phyloP scores from a whole-genome alignment of 1,140 invertebrate genomes.

The Apis dorsata region DNA sequence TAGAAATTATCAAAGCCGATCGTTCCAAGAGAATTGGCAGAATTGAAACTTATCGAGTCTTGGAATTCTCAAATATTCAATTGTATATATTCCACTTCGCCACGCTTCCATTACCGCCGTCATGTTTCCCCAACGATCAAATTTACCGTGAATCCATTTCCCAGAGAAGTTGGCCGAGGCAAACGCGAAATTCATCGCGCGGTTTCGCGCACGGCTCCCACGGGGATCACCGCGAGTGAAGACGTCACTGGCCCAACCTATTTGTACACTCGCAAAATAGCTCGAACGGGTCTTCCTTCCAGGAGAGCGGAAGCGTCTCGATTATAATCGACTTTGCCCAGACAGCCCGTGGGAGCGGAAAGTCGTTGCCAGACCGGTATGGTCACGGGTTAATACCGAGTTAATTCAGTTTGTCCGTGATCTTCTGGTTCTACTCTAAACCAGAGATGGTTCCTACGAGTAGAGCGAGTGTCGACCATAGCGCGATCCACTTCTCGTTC shows the following conservation, averaged over 20 bases:
- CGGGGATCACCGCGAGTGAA: not conserved
- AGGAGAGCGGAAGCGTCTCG: not conserved
- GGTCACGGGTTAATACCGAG: conserved; percentile 64
- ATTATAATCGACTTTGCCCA: conserved; percentile 51
- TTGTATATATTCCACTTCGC: not conserved
- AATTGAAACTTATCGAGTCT: not conserved
- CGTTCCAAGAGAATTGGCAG: not conserved
- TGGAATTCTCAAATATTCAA: not conserved
- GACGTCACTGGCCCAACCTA: not conserved
- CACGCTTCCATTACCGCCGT: not conserved
- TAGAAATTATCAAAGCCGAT: not conserved
- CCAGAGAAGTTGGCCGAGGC: not conserved
- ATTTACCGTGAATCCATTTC: not conserved
- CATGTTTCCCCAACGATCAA: not conserved
- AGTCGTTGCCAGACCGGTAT: conserved; percentile 68
- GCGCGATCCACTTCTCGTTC: conserved; percentile 5
- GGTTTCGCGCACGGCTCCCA: not conserved
- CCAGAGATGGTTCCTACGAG: not conserved
- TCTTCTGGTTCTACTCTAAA: conserved; percentile 57
- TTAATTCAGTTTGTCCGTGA: conserved; percentile 72
- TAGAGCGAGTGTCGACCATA: not conserved
- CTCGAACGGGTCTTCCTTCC: conserved; percentile 25
- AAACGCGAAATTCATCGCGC: not conserved
- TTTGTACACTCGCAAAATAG: conserved; percentile 32
- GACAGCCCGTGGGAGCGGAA: conserved; percentile 49